Conservation (phyloP, 2,888 invertebrate species). For the Amphipoea lucens region DNA sequence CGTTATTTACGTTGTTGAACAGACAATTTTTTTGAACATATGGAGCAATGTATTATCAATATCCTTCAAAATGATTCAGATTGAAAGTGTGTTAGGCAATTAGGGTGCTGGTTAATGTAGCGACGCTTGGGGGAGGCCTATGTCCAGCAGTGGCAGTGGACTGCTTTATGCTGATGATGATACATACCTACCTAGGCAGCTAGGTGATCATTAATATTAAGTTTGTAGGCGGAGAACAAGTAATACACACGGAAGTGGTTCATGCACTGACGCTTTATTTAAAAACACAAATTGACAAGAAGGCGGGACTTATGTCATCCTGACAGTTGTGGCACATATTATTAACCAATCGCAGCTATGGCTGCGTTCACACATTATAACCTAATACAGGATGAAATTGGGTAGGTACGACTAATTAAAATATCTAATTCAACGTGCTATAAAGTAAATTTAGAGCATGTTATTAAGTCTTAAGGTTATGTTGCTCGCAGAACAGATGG, state of each 20-base stretch:
- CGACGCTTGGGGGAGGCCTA: neutral
- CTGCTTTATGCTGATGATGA: neutral
- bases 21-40: neutral
- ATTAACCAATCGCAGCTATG: neutral
- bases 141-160: neutral
- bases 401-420: too few species aligned
- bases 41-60: neutral
- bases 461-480: too few species aligned
- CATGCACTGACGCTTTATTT: neutral
- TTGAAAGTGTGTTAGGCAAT: neutral
- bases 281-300: neutral
- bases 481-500: too few species aligned
- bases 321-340: neutral
- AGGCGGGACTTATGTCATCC: too few species aligned
- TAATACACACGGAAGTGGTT: neutral
- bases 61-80: neutral
- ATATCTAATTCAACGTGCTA: too few species aligned
- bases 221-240: neutral
- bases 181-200: neutral
- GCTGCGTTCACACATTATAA: neutral
- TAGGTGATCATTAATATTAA: neutral
- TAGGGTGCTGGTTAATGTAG: neutral
- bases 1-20: neutral
- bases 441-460: too few species aligned
- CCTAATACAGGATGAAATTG: too few species aligned